A percentile compares a stretch with the other conserved stretches of the same genome.
Conservation (phyloP, 2,888 invertebrate species). For the Lasioglossum oenotherae region DNA sequence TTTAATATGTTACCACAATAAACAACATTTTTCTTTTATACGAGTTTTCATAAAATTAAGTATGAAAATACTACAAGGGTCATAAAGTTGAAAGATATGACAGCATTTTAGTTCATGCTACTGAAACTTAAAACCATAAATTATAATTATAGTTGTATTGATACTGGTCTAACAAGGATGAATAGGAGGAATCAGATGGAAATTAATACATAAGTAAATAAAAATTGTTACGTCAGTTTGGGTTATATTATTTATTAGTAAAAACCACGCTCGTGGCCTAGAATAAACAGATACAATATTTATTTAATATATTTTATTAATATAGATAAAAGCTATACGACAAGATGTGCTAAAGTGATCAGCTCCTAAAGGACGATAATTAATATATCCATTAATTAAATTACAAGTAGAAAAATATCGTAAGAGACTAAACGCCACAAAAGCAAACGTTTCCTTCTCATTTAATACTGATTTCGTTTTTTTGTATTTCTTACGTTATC, state of each 20-base stretch:
- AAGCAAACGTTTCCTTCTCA: constrained; percentile 47
- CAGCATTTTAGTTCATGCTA: not conserved
- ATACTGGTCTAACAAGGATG: not conserved
- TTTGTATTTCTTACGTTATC: constrained; percentile 36
- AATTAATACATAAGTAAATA: not conserved
- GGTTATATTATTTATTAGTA: constrained; percentile 1
- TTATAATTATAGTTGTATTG: not conserved
- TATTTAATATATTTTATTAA: constrained; percentile 73
- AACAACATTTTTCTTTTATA: not conserved
- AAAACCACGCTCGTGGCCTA: not conserved
- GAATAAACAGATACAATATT: constrained; percentile 38
- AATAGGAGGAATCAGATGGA: no score
- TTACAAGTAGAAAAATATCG: constrained; percentile 54
- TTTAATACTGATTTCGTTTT: constrained; percentile 49
- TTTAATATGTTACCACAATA: not conserved
- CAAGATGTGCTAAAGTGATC: constrained; percentile 81
- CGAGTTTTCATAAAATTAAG: not conserved
- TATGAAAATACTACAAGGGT: not conserved
- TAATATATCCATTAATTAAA: constrained; percentile 58
- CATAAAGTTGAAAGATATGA: not conserved
- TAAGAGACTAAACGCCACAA: constrained; percentile 42
- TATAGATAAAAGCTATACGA: constrained; percentile 82
- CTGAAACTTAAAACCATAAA: not conserved
- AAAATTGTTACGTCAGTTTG: not conserved
- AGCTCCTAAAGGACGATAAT: constrained; percentile 76